Conservation (phyloP, 2,888 invertebrate genomes). For the Sarcophaga carnaria region DNA sequence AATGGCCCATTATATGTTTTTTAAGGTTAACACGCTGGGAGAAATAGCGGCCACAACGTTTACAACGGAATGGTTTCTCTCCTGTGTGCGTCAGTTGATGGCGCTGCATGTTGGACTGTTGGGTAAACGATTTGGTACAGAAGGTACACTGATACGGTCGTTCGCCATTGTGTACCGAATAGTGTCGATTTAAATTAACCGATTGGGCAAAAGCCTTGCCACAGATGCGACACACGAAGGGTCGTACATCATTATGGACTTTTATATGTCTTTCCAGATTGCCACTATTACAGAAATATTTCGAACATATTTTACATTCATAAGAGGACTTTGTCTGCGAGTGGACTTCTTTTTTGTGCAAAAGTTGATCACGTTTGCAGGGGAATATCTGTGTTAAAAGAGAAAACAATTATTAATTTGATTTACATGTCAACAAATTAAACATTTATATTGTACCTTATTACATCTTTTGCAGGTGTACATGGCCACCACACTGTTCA, state of each 20-base stretch:
- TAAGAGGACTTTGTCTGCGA: constrained; percentile 80
- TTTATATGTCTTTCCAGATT: constrained; percentile 81
- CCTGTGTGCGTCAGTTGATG: constrained; percentile 81
- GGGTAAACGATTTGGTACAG: constrained; percentile 80
- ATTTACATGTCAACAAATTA: not conserved
- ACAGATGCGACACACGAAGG: constrained; percentile 79
- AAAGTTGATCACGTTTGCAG: constrained; percentile 80
- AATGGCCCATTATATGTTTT: constrained; percentile 81
- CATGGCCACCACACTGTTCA: constrained; percentile 64
- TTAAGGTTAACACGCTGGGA: constrained; percentile 81
- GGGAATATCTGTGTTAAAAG: constrained; percentile 75
- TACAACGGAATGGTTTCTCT: constrained; percentile 81
- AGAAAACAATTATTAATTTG: not conserved
- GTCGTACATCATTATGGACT: constrained; percentile 81
- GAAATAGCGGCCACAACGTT: constrained; percentile 80
- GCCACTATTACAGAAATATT: constrained; percentile 80
- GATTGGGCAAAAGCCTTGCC: constrained; percentile 80
- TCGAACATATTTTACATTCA: constrained; percentile 79
- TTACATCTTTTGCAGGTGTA: constrained; percentile 73
- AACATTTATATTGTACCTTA: constrained; percentile 60
- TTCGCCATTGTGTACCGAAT: constrained; percentile 81
- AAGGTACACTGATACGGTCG: constrained; percentile 80
- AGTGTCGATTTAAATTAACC: constrained; percentile 80
- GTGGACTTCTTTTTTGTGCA: constrained; percentile 80
- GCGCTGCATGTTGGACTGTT: constrained; percentile 81